phyloP scores from a whole-genome alignment of 2,797 vertebrate genomes.

The Cottoperca gobio region DNA sequence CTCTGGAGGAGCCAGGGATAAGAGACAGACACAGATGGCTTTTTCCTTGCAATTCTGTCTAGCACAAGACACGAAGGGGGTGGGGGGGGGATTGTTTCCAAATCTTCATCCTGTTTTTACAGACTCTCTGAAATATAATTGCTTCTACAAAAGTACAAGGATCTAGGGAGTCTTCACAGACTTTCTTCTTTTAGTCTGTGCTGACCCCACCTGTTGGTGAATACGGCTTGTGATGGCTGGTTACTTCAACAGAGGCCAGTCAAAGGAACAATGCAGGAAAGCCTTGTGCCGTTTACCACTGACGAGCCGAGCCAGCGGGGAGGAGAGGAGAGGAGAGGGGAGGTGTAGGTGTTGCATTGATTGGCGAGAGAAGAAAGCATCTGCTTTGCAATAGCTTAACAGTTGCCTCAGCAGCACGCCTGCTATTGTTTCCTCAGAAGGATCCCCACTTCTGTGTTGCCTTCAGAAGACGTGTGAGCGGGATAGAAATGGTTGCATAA shows the following conservation, averaged over 20 bases:
- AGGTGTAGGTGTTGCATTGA: constrained; percentile 82
- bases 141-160: constrained; percentile 42
- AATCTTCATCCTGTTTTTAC: constrained; percentile 77
- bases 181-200: constrained; percentile 21
- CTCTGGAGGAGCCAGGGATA: constrained; percentile 77
- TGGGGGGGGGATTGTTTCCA: constrained; percentile 15
- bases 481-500: constrained; percentile 76
- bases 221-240: constrained; percentile 55
- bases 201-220: constrained; percentile 68
- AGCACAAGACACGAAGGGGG: constrained; percentile 57
- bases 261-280: constrained; percentile 75
- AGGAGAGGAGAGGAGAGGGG: constrained; percentile 72
- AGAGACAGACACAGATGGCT: constrained; percentile 82
- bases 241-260: constrained; percentile 66
- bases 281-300: constrained; percentile 75
- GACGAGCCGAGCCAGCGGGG: constrained; percentile 73
- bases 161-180: constrained; percentile 21
- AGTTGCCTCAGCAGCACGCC: constrained; percentile 75
- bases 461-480: constrained; percentile 72
- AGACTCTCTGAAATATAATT: constrained; percentile 73
- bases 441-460: constrained; percentile 76
- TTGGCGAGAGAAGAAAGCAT: constrained; percentile 81
- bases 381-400: constrained; percentile 78
- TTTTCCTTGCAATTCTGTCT: constrained; percentile 72
- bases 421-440: constrained; percentile 82